phyloP scores from a whole-genome alignment of 2,113 vertebrate genomes.

The Aspiorhynchus laticeps region DNA sequence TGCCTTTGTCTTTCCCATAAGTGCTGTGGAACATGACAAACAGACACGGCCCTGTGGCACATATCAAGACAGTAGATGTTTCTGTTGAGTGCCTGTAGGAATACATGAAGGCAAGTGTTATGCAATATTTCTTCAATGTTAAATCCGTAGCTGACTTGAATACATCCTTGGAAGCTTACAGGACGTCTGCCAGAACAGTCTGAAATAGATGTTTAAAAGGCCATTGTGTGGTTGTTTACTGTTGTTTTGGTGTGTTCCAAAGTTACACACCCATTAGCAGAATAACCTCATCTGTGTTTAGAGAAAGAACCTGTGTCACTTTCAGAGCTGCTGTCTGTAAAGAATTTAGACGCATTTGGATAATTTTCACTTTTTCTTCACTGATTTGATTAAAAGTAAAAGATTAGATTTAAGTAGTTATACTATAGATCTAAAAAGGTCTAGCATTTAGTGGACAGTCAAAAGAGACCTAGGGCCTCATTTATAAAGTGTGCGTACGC shows the following conservation, averaged over 20 bases:
- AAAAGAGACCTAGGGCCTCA: not conserved
- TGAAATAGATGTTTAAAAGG: not conserved
- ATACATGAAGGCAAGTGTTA: not conserved
- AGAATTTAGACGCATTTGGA: not conserved
- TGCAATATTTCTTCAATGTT: not conserved
- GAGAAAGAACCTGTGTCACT: not conserved
- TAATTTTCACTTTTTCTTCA: not conserved
- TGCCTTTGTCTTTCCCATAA: conserved; percentile 33
- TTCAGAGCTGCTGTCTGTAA: not conserved
- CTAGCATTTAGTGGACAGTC: conserved; percentile 47
- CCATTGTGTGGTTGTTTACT: not conserved
- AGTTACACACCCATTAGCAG: not conserved
- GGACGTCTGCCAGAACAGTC: not conserved
- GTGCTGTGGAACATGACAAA: not conserved
- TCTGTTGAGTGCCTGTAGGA: conserved; percentile 14
- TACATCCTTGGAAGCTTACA: conserved; percentile 2
- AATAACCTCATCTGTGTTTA: not conserved
- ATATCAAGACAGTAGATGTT: not conserved
- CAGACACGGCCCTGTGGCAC: not conserved
- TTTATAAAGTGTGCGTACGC: no score
- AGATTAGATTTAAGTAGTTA: not conserved
- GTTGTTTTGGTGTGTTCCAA: conserved; percentile 4
- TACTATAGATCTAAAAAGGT: not conserved
- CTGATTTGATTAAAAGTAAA: not conserved
- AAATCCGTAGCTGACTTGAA: not conserved